Evolutionary conservation across 2,888 invertebrate species (phyloP), one percentile per base, ranked within the genome.

Genomic region (Mimas tiliae): DNA sequence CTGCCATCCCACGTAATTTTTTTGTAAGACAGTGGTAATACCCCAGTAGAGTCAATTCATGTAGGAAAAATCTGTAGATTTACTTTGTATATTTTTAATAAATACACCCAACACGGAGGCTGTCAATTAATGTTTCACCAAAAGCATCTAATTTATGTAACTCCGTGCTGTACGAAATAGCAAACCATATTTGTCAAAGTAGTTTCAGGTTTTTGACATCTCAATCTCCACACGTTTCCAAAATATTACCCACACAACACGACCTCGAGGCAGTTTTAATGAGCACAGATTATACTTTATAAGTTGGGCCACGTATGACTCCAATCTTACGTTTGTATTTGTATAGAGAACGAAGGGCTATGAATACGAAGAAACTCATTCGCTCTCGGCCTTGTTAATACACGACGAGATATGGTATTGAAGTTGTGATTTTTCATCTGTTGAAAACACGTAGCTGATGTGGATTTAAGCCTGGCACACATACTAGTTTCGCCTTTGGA

Each of bases 391-490:
- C 58, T 58, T 42, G 58, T 58, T 58, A 58, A 58, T 58, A 58
- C 42, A 12, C 58, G 58, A 58, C 58, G 58, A 58, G 58, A 58
- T 58, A 58, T 58, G 58, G 42, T 58, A 58, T 58, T 58, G 58
- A 58, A 58, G 58, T 58, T 58, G 58, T 19, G 58, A 58, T 58
- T 58, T 58, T 58, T 58, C 58, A 58, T 58, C 58, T 58, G 58
- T 19, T 42, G 38, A 58, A 58, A 58, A 58, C 58, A 21, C 58
- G 42, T 58, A 58, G 6, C 6, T 4, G 58, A 58, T 58, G 19
- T 19, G 38, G 42, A 58, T 42, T 42, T 58, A 58, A 58, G 42
- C 58, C 58, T 11, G 19, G 7, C 42, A 19, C 38, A 58, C 58
- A 58, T 19, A 21, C 14, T 53, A 9, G 6, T 19, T 12, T 58